Percentiles rank a stretch among this genome's conserved stretches.
phyloP scores from a whole-genome alignment of 2,888 invertebrate species.

The Stenodera caucasica region DNA sequence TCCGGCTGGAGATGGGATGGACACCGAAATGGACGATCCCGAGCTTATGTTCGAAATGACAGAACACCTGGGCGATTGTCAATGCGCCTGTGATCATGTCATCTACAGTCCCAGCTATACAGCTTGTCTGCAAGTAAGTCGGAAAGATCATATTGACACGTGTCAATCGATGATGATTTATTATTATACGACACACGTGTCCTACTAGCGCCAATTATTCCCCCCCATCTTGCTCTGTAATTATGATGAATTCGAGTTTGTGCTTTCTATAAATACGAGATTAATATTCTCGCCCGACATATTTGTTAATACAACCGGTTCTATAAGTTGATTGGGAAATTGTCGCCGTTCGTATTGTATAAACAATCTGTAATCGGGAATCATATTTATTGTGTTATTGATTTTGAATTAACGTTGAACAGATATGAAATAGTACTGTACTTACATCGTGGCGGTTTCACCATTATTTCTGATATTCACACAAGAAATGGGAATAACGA shows the following conservation, averaged over 20 bases:
- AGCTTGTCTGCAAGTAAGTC: constrained; percentile 52
- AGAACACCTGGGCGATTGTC: constrained; percentile 51
- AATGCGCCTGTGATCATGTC: constrained; percentile 54
- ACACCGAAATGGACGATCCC: constrained; percentile 53
- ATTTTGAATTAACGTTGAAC: constrained; percentile 2
- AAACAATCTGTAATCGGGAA: not conserved
- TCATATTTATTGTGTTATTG: not conserved
- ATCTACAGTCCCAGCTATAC: constrained; percentile 54
- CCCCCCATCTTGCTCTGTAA: too few relatives aligned
- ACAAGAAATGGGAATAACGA: not conserved
- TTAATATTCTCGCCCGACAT: too few relatives aligned
- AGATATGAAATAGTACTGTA: not conserved
- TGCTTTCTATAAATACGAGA: too few relatives aligned
- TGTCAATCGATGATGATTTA: not conserved
- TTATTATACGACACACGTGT: not conserved
- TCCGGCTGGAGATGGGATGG: constrained; percentile 54
- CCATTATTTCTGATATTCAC: not conserved
- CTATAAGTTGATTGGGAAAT: not conserved
- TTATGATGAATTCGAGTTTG: too few relatives aligned
- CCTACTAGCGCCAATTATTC: too few relatives aligned
- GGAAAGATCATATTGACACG: not conserved
- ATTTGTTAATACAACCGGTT: too few relatives aligned
- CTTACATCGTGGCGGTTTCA: too few relatives aligned
- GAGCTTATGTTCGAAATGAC: constrained; percentile 52
- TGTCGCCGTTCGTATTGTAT: not conserved